Base-by-base conservation (phyloP, 2,797 vertebrate genomes). In the Eidolon dupreanum region DNA sequence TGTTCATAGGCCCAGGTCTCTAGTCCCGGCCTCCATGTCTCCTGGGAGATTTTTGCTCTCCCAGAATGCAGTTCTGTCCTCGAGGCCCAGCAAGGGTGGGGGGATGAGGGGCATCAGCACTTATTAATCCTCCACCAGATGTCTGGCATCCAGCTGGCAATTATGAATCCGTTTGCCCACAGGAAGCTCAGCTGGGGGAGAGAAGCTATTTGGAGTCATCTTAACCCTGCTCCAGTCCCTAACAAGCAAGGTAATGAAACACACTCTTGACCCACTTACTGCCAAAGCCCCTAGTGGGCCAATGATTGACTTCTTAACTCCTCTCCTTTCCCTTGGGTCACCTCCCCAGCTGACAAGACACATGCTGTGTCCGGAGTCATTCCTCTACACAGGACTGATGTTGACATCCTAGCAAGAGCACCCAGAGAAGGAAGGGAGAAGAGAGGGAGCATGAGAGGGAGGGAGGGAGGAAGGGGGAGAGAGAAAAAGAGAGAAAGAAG, bases 151-250 rank as follows among this genome's bases (percentile, higher is more conserved):
- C 70, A 43, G 24, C 57, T 36, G 83, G 74, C 68, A 88, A 65
- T 17, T 57, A 92, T 84, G 87, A 94, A 87, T 55, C 59, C 24
- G 13, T 87, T 92, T 88, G 79, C 53, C 88, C 74, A 55, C 61
- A 66, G 89, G 89, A 92, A 92, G 79, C 83, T 91, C 83, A 63
- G 51, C 83, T 8, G 8, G 71, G 77, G n/a, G 38, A 51, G 15
- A 26, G 46, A 46, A 92, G 93, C 66, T 79, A 79, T 87, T 86
- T 55, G 77, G 94, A 90, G 88, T 92, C 96, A 92, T 31, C 53
- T 17, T 0, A 55, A 70, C 65, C 1, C 49, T 5, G 20, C 38
- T 84, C 59, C 55, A 91, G 5, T 46, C 78, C 53, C 87, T 93
- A 66, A 77, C 79, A 66, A 88, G 75, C 26, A 17, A 93, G 41